These are phyloP conservation scores for Merodon equestris DNA, from an alignment of 2,888 invertebrate species.

Conservation along the genomic window DNA sequence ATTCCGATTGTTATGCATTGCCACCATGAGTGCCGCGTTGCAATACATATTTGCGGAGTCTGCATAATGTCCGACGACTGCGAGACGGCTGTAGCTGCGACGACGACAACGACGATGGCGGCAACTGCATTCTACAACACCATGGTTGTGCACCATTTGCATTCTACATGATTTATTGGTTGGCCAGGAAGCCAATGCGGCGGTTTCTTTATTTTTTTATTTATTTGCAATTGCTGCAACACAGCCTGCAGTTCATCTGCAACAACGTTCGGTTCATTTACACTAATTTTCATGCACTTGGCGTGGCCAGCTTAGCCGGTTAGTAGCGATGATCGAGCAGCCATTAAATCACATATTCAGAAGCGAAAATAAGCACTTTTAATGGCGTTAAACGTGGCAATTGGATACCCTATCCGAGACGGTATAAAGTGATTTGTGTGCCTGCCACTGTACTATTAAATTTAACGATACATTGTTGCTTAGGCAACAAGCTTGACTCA, in stretches of 20 bases:
- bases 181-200: conserved; percentile 47
- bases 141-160: conserved; percentile 64
- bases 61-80: conserved; percentile 46
- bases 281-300: conserved; percentile 66
- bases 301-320: conserved; percentile 34
- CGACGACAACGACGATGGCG: conserved; percentile 15
- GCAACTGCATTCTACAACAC: conserved; percentile 37
- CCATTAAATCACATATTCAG: conserved; percentile 62
- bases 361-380: conserved; percentile 54
- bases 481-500: too few species aligned
- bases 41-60: conserved; percentile 21
- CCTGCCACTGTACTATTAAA: conserved; percentile 50
- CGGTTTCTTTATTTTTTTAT: conserved; percentile 19
- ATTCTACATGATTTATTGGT: conserved; percentile 67
- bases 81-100: conserved; percentile 39
- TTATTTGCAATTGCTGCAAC: conserved; percentile 52
- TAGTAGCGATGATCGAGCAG: conserved; percentile 46
- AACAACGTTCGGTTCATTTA: conserved; percentile 57
- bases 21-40: conserved; percentile 7
- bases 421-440: conserved; percentile 51
- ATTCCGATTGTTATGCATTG: conserved; percentile 55
- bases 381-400: conserved; percentile 62
- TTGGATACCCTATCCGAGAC: conserved; percentile 55
- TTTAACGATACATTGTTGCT: conserved; percentile 44
- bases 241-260: conserved; percentile 59